Evolutionary conservation across 92 coral and sea anemone genomes (phyloP), one percentile per base, ranked within the genome.

Genomic region (Paramuricea clavata): DNA sequence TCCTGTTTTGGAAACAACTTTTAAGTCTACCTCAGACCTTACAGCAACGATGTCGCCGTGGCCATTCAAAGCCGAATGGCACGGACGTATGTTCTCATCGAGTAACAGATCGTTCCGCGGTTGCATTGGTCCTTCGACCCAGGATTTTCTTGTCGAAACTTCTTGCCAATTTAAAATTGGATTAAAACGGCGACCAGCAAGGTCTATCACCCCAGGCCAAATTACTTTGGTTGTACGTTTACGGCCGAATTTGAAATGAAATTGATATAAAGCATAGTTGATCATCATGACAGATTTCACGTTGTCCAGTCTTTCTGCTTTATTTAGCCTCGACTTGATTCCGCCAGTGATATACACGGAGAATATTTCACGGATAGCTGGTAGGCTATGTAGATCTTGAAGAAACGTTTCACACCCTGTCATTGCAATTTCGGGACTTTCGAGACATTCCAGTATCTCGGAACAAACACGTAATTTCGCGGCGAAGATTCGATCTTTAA

Each of bases 241-340:
- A 3, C 27, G 25, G 62, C 62, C 6, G 26, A 54, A 54, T 54
- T 54, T 54, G 26, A 54, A 17, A 21, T 19, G 11, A 21, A 54
- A 54, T 21, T 54, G 62, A 21, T 17, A 54, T 21, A 54, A 3
- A 21, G 17, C 62, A 54, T 21, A 54, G 62, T 54, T 54, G 26
- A 54, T 54, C 62, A 54, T 54, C 62, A 54, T 54, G 11, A 54
- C 62, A 54, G 62, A 54, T 54, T 21, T 54, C 62, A 54, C 62
- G 27, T 19, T 54, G 2, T 19, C 62, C 26, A 21, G 3, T 19
- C 62, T 23, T 54, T 54, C 62, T 21, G 23, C 22, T 21, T 21
- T 19, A 21, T 21, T 21, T 8, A 54, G 17, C 62, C 23, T 2
- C 62, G 62, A 54, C 62, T 54, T 54, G 62, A 54, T 17, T 54